A percentile compares a stretch with the other conserved stretches of the same genome.
Conservation (phyloP, 2,888 invertebrate species). For the Hemithea aestivaria region DNA sequence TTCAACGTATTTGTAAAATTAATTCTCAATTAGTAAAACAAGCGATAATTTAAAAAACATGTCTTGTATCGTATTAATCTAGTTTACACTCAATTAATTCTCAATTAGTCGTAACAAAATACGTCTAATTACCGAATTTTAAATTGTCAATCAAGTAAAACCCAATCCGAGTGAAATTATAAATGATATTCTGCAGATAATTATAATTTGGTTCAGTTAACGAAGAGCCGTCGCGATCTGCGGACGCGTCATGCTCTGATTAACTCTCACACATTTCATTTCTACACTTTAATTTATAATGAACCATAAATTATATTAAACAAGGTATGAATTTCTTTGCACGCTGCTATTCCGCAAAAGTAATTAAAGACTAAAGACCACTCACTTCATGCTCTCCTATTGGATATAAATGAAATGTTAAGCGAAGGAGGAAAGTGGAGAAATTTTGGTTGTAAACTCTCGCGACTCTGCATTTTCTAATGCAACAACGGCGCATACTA, state of each 20-base stretch:
- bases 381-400: conserved; percentile 53
- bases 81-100: no score
- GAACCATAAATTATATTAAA: conserved; percentile 50
- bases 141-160: conserved; percentile 21
- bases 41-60: no score
- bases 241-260: conserved; percentile 68
- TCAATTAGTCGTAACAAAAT: no score
- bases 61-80: no score
- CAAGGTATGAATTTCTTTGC: conserved; percentile 48
- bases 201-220: conserved; percentile 69
- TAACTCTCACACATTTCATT: conserved; percentile 66
- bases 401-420: conserved; percentile 61
- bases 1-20: no score
- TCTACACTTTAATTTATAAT: conserved; percentile 53
- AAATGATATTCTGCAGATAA: conserved; percentile 50
- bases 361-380: conserved; percentile 65
- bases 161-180: conserved; percentile 38
- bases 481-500: conserved; percentile 1
- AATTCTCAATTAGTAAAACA: no score
- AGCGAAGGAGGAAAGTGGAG: conserved; percentile 64
- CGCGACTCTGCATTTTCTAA: conserved; percentile 17
- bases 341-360: conserved; percentile 39
- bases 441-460: conserved; percentile 51
- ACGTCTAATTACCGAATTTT: no score
- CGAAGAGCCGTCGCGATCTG: conserved; percentile 53